Conservation (phyloP, 2,888 invertebrate species). For the Choristoneura rosaceana region DNA sequence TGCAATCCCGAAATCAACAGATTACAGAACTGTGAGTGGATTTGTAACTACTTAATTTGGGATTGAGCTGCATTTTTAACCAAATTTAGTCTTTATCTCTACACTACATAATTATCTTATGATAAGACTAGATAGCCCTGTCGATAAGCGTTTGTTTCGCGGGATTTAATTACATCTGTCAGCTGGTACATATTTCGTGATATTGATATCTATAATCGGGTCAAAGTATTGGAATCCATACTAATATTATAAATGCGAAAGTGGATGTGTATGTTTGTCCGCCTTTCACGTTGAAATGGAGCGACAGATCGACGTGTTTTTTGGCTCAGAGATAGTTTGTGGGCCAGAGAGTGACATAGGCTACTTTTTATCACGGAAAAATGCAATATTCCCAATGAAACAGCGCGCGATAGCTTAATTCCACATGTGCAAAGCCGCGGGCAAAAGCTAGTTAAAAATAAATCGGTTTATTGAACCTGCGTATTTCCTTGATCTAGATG, state of each 20-base stretch:
- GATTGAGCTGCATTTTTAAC: neutral
- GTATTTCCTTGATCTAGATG: constrained; percentile 3
- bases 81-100: constrained; percentile 19
- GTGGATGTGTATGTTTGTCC: too few species aligned
- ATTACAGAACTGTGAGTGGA: too few species aligned
- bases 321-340: too few species aligned
- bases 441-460: neutral
- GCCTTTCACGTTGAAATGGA: too few species aligned
- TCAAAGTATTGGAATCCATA: constrained; percentile 3
- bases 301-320: too few species aligned
- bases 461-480: constrained; percentile 18
- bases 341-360: too few species aligned
- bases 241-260: too few species aligned
- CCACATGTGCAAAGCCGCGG: too few species aligned
- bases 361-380: too few species aligned
- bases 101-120: constrained; percentile 21
- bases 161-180: constrained; percentile 19
- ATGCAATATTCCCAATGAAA: too few species aligned
- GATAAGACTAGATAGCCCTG: constrained; percentile 25
- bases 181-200: constrained; percentile 6
- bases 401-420: too few species aligned
- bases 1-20: neutral
- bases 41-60: neutral
- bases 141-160: constrained; percentile 12
- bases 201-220: constrained; percentile 19